Conservation (phyloP, 2,888 invertebrate species). For the Bimastos eiseni region DNA sequence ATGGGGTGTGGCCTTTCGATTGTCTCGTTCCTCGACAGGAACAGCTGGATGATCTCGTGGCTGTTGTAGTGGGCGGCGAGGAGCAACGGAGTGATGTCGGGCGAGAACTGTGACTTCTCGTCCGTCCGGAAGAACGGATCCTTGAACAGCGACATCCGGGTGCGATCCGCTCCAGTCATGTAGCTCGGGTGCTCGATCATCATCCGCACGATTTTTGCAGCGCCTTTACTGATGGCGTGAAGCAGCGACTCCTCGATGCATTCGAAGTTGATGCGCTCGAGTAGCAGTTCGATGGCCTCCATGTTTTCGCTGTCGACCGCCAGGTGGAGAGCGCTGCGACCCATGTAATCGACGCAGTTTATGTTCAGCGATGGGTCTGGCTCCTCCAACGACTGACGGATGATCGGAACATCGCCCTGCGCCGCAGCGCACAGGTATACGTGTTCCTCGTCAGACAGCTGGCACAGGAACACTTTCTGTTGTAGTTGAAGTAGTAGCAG, state of each 20-base stretch:
- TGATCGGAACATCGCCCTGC: conserved; percentile 59
- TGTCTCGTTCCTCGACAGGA: conserved; percentile 71
- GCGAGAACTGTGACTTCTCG: conserved; percentile 68
- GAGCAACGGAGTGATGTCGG: conserved; percentile 73
- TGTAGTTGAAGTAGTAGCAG: neutral
- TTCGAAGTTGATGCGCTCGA: conserved; percentile 69
- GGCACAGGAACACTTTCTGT: neutral
- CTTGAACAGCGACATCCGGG: conserved; percentile 52
- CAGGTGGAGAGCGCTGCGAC: conserved; percentile 72
- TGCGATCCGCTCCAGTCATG: conserved; percentile 61
- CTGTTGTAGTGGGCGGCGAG: conserved; percentile 74
- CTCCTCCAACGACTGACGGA: conserved; percentile 59
- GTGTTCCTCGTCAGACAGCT: conserved; percentile 62
- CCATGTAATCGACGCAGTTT: conserved; percentile 66
- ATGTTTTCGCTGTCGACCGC: conserved; percentile 71
- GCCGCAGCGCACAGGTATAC: conserved; percentile 61
- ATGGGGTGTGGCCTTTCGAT: conserved; percentile 70
- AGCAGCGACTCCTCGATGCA: conserved; percentile 71
- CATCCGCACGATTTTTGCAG: conserved; percentile 66
- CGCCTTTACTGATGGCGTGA: conserved; percentile 71
- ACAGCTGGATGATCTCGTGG: conserved; percentile 72
- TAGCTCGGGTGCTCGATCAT: conserved; percentile 66
- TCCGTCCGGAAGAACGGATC: conserved; percentile 62
- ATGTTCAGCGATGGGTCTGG: conserved; percentile 54
- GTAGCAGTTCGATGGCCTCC: conserved; percentile 71